Evolutionary conservation across 2,113 vertebrate genomes (phyloP).

Genomic region (Paramormyrops kingsleyae): DNA sequence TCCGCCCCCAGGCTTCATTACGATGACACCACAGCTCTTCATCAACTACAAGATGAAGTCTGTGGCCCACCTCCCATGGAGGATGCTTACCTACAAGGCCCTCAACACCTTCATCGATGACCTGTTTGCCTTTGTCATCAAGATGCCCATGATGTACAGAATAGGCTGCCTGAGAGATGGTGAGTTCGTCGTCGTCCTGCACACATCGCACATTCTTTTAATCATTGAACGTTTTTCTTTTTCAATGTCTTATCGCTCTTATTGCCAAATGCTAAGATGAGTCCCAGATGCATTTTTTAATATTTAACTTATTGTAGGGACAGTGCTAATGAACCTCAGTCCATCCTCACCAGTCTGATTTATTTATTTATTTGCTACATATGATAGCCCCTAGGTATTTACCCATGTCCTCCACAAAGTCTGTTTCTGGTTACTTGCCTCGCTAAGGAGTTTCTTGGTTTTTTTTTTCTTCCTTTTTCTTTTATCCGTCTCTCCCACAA

Average conservation of each 20-base stretch:
- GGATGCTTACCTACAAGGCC: conserved; percentile 95
- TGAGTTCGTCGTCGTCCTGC: conserved; percentile 30
- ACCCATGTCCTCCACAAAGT: not conserved
- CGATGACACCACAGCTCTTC: conserved; percentile 91
- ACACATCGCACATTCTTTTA: not conserved
- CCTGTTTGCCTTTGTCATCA: conserved; percentile 94
- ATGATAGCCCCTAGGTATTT: not conserved
- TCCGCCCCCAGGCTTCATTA: conserved; percentile 74
- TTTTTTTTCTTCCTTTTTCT: not conserved
- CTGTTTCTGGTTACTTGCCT: not conserved
- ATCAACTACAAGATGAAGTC: conserved; percentile 98
- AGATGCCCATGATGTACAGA: conserved; percentile 97
- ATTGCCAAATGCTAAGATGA: not conserved
- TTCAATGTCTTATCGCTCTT: not conserved
- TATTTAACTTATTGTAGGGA: not conserved
- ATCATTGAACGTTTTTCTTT: not conserved
- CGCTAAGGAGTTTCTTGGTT: not conserved
- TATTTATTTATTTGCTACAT: not conserved
- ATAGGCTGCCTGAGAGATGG: conserved; percentile 93
- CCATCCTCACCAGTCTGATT: no score
- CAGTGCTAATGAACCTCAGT: not conserved
- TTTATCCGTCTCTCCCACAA: not conserved
- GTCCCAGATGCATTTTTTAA: not conserved
- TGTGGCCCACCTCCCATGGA: conserved; percentile 90
- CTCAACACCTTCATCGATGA: conserved; percentile 96